Base-by-base conservation (phyloP, 2,797 vertebrate species). In the Orientallactaga sibirica region DNA sequence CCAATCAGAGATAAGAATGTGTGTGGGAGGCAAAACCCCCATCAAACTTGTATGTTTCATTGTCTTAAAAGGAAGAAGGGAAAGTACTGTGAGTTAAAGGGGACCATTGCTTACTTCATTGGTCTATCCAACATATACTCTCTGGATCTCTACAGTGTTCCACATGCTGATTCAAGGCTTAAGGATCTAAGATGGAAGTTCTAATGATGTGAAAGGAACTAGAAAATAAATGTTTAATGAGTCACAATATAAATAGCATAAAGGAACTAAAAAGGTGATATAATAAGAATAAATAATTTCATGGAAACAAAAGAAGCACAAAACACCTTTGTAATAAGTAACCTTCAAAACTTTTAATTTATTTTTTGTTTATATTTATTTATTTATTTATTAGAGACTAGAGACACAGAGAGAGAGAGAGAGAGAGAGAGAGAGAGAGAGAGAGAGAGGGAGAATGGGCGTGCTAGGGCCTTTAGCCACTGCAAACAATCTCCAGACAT, bases 281-380 rank as follows among this genome's bases (percentile, higher is more conserved):
- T 77, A 18, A 24, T 84, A 77, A 82, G 43, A 86, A 88, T 29
- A 86, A 75, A 61, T 55, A 48, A 19, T 73, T 4, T 61, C 41
- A 37, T 71, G 20, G 62, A 88, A 77, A 77, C 25, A 79, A 62
- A 91, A 84, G 25, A 73, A 52, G 16, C 48, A 58, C 68, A 22
- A 93, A 71, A 37, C 25, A 74, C 37, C 3, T 93, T 85, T 80
- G 20, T 68, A 73, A 37, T 89, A 75, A 67, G n/a, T 89, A 78
- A 71, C 2, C 4, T 84, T 85, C 86, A 94, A 87, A 66, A 37
- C 33, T 37, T 37, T 37, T 37, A 37, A 37, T 37, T 37, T 48
- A 48, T 48, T 48, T 48, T 48, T 48, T 48, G 9, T 8, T 48
- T 48, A 7, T 48, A 48, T 48, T 48, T 8, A 48, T 48, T 48